Evolutionary conservation across 1,140 invertebrate genomes (phyloP), one percentile per base, ranked within the genome.

Genomic region (Pomacea maculata): DNA sequence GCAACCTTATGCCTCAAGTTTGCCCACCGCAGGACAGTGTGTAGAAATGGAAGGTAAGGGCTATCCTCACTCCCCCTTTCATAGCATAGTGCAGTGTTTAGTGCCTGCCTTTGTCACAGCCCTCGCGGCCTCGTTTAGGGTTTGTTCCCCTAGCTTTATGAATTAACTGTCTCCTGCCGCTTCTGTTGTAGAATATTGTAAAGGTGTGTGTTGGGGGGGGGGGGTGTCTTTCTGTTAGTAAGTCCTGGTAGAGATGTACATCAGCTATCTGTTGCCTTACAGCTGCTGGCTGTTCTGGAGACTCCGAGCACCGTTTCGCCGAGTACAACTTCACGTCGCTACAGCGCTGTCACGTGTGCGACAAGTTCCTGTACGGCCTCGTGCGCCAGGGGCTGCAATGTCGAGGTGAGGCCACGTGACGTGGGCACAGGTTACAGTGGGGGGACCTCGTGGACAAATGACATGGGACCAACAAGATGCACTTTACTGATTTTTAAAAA

Each of bases 301-400:
- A 93, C 11, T 89, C 88, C 78, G 90, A 92, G 55, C 93, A 94
- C 86, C 90, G 93, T 85, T 93, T 95, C 85, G 90, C 93, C 61
- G 93, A 94, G 87, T 94, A 94, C 88, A 95, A 93, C 85, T 95
- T 95, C 89, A 94, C 93, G 80, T 92, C 93, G 64, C 91, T 95
- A 85, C 93, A 95, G 89, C 92, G 93, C 83, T 96, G 95, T 91
- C 94, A 95, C 89, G 94, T 95, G 90, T 96, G 95, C 92, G 93
- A 95, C 88, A 95, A 95, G 90, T 95, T 94, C 90, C 92, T 95
- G 73, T 92, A 94, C 83, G 95, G 95, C 61, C 90, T 95, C 21
- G 92, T 95, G 85, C 94, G 95, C 86, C 95, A 95, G 91, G 95
- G 95, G 80, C 93, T 95, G 81, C 93, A 95, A 85, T 96, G 95